Conservation (phyloP, 2,113 vertebrate genomes). For the Colossoma macropomum region DNA sequence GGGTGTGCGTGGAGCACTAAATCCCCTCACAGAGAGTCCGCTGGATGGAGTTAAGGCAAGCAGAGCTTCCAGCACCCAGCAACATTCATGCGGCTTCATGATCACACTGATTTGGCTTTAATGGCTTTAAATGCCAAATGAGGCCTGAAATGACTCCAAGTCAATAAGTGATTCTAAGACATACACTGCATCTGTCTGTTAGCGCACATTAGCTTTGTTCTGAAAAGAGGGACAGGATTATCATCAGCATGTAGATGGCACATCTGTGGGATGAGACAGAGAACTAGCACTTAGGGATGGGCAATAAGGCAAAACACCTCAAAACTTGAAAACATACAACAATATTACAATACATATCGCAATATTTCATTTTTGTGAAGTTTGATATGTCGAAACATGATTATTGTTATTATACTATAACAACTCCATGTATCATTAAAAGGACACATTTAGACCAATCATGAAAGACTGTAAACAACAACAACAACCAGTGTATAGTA, state of each 20-base stretch:
- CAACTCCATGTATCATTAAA: no score
- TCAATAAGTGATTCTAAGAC: not conserved
- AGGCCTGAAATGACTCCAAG: not conserved
- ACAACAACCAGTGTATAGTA: no score
- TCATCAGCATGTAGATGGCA: not conserved
- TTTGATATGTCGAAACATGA: no score
- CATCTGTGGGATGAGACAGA: not conserved
- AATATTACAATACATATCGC: no score
- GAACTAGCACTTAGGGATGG: not conserved
- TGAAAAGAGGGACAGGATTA: not conserved
- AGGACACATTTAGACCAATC: no score
- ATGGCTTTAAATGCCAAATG: conserved; percentile 1
- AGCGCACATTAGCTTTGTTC: not conserved
- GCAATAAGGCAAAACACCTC: not conserved
- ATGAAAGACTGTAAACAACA: no score
- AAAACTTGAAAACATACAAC: no score
- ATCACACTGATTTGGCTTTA: not conserved
- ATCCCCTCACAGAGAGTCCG: not conserved
- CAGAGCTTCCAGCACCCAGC: not conserved
- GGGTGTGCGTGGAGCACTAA: not conserved
- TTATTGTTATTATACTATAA: no score
- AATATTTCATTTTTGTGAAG: no score
- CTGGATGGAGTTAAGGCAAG: not conserved
- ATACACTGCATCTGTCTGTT: not conserved
- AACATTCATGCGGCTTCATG: not conserved